These are phyloP conservation scores for Dermatemys mawii DNA, from an alignment of 2,113 vertebrate genomes.

Conservation along the genomic window DNA sequence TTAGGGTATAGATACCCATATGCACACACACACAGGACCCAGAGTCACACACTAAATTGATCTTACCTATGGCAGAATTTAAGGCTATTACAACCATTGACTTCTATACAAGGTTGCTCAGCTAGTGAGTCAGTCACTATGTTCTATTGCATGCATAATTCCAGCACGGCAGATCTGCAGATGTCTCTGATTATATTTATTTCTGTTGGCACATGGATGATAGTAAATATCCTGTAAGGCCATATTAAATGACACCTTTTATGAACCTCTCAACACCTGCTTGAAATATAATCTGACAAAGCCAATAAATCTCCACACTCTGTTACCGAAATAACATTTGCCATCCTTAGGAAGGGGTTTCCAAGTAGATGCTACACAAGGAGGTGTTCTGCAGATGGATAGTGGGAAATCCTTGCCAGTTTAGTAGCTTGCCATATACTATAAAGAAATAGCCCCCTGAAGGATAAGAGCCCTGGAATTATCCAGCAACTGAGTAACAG, in stretches of 20 bases:
- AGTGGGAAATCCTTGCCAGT: neutral
- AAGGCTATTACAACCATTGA: neutral
- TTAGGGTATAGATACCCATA: neutral
- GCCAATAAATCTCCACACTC: accelerated
- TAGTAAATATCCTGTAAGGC: neutral
- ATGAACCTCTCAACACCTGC: conserved; percentile 17
- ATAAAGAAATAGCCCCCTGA: neutral
- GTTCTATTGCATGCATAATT: neutral
- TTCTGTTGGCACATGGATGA: neutral
- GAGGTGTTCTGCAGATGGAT: neutral
- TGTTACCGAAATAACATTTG: neutral
- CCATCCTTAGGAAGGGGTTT: neutral
- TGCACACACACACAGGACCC: accelerated
- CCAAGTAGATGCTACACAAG: accelerated
- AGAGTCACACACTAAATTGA: neutral
- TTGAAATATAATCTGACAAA: neutral
- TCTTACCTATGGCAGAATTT: neutral
- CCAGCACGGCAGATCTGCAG: neutral
- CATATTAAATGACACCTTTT: neutral
- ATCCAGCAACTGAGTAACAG: neutral
- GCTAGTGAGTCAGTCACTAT: neutral
- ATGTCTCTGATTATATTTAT: neutral
- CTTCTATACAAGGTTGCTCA: neutral
- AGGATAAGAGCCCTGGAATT: neutral
- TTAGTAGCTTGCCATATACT: neutral